Evolutionary conservation across 2,113 vertebrate genomes (phyloP).

Genomic region (Lophius piscatorius): DNA sequence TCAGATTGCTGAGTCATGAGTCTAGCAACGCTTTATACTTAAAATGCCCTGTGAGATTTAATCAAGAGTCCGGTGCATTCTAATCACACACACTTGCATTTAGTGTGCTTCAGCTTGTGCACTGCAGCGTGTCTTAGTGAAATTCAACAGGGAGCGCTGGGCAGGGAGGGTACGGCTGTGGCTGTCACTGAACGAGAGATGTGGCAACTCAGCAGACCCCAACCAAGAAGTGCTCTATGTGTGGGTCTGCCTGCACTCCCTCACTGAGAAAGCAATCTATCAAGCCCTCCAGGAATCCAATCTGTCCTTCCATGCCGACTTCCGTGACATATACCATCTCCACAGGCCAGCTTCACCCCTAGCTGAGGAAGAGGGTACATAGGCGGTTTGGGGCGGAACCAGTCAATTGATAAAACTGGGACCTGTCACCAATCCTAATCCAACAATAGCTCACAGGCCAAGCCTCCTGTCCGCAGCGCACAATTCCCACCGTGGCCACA

Average conservation of each 20-base stretch:
- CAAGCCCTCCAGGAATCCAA: constrained; percentile 31
- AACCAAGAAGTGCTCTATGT: constrained; percentile 29
- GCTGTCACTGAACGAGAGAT: constrained; percentile 33
- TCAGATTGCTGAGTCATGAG: constrained; percentile 49
- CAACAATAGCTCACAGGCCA: constrained; percentile 76
- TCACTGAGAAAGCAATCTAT: constrained; percentile 33
- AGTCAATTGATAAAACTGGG: constrained; percentile 65
- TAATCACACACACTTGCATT: constrained; percentile 33
- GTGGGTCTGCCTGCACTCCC: constrained; percentile 17
- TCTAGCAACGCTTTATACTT: constrained; percentile 45
- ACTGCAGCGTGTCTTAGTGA: neutral
- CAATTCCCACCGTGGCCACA: constrained; percentile 46
- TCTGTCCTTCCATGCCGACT: constrained; percentile 27
- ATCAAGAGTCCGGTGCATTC: constrained; percentile 40
- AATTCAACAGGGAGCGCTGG: constrained; percentile 25
- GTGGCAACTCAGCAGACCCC: constrained; percentile 41
- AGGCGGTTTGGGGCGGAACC: constrained; percentile 14
- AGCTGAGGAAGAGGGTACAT: neutral
- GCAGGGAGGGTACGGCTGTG: constrained; percentile 20
- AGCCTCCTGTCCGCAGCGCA: constrained; percentile 57
- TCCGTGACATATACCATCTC: constrained; percentile 21
- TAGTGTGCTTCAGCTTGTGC: constrained; percentile 32
- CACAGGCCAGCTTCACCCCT: constrained; percentile 29
- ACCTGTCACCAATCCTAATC: constrained; percentile 73
- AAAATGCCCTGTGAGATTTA: constrained; percentile 54